Evolutionary conservation across 2,113 vertebrate genomes (phyloP), one percentile per base, ranked within the genome.

Genomic region (Sylvilagus bachmani): DNA sequence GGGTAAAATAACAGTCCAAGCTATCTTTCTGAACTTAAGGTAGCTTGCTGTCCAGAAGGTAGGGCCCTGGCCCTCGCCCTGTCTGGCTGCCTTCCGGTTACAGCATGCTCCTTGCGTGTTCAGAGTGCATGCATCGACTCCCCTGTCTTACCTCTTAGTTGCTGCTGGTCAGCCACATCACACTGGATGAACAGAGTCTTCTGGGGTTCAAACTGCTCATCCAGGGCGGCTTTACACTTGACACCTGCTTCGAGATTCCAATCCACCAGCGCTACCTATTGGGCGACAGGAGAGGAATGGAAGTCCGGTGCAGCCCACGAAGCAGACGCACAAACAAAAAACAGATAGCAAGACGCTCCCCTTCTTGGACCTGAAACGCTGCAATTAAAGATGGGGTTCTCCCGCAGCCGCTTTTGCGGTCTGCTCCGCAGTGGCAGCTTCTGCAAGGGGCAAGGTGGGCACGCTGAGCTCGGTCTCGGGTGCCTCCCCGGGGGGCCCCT

Each of bases 181-280:
- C 99, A 99, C 79, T 98, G 98, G 73, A 99, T 97, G 95, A 99
- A 99, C 0, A 98, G 85, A 19, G 98, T 99, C 95, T 98, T 98
- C 80, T 98, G 99, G 27, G 98, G 98, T 84, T 99, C 99, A n/a
- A 99, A 99, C 94, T 98, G 97, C 24, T 98, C 92, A 24, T 99
- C 99, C 93, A 99, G 97, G 66, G 98, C 97, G 0, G 97, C 97
- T 96, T 99, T 99, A 94, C 99, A 99, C 94, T 98, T 95, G 17
- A 98, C 97, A 1, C 99, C 99, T 6, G 98, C 98, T 86, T 98
- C 98, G 6, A 95, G 95, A 94, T 99, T 99, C 94, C 98, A 96
- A 88, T 99, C 99, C 61, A 99, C 98, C 53, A 99, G 96, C 0
- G 98, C 98, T 53, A 99, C 99, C 99, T 99, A 70, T 44, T 0